A percentile compares a stretch with the other conserved stretches of the same genome.
Evolutionary conservation across 2,797 vertebrate genomes (phyloP).

Genomic region (Strix occidentalis): DNA sequence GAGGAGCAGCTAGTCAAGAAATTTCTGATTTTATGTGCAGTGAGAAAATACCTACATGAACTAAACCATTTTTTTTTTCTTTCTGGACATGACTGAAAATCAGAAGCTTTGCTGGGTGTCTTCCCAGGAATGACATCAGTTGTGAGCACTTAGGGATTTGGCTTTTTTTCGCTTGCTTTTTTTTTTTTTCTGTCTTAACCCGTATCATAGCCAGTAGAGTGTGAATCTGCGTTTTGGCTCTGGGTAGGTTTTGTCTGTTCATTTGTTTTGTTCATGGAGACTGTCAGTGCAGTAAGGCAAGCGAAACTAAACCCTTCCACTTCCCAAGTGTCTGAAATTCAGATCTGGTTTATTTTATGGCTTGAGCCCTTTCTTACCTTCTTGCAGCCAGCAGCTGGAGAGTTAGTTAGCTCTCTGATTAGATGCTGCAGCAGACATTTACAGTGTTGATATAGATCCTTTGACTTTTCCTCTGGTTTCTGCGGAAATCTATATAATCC

Average conservation of each 20-base stretch:
- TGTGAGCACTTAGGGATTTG: neutral
- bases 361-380: neutral
- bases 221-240: neutral
- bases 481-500: neutral
- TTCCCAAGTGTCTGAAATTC: neutral
- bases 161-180: neutral
- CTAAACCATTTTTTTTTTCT: neutral
- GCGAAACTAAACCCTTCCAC: neutral
- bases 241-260: neutral
- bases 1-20: neutral
- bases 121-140: neutral
- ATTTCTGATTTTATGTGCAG: neutral
- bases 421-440: neutral
- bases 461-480: neutral
- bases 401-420: neutral
- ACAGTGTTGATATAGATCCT: neutral
- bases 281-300: neutral
- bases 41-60: neutral
- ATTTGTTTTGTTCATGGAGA: neutral
- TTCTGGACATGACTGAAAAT: neutral
- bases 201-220: neutral
- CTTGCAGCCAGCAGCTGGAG: neutral
- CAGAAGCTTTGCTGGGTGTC: neutral
- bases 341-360: neutral
- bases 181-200: neutral